Percentiles rank a stretch among this genome's conserved stretches.
Evolutionary conservation across 2,888 invertebrate genomes (phyloP).

Genomic region (Drosophila neotestacea): DNA sequence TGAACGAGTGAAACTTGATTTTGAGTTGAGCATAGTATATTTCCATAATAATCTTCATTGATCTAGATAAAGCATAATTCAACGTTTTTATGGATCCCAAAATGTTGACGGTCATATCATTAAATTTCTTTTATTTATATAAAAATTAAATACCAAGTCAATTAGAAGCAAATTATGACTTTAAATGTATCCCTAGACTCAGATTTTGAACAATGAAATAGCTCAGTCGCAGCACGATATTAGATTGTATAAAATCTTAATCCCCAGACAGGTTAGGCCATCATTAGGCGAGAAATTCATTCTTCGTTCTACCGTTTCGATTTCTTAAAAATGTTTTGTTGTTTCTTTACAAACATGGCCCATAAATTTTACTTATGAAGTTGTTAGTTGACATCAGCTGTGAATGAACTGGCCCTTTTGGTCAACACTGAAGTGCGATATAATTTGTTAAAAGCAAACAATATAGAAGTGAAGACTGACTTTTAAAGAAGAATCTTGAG

Average conservation of each 20-base stretch:
- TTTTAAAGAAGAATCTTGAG: background rate
- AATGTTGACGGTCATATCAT: slow-evolving; percentile 48
- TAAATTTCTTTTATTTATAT: slow-evolving; percentile 57
- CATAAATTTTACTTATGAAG: slow-evolving; percentile 78
- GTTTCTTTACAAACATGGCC: slow-evolving; percentile 30
- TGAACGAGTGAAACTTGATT: slow-evolving; percentile 50
- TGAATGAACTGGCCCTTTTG: slow-evolving; percentile 61
- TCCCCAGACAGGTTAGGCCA: slow-evolving; percentile 67
- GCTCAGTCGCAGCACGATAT: slow-evolving; percentile 30
- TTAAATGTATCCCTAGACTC: slow-evolving; percentile 26
- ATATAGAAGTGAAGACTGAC: slow-evolving; percentile 19
- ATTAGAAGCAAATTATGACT: slow-evolving; percentile 72
- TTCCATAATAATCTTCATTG: slow-evolving; percentile 48
- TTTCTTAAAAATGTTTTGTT: slow-evolving; percentile 40
- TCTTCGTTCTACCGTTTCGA: slow-evolving; percentile 51
- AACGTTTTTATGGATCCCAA: slow-evolving; percentile 46
- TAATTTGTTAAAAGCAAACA: slow-evolving; percentile 27
- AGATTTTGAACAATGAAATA: slow-evolving; percentile 37
- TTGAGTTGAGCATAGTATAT: slow-evolving; percentile 21
- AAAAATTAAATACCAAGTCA: slow-evolving; percentile 74
- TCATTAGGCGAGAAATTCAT: slow-evolving; percentile 36
- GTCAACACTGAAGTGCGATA: slow-evolving; percentile 36
- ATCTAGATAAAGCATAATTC: slow-evolving; percentile 55
- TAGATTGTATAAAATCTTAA: slow-evolving; percentile 71
- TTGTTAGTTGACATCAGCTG: slow-evolving; percentile 69